These are phyloP conservation scores for Papilio helenus DNA, from an alignment of 1,140 invertebrate genomes.

Conservation along the genomic window DNA sequence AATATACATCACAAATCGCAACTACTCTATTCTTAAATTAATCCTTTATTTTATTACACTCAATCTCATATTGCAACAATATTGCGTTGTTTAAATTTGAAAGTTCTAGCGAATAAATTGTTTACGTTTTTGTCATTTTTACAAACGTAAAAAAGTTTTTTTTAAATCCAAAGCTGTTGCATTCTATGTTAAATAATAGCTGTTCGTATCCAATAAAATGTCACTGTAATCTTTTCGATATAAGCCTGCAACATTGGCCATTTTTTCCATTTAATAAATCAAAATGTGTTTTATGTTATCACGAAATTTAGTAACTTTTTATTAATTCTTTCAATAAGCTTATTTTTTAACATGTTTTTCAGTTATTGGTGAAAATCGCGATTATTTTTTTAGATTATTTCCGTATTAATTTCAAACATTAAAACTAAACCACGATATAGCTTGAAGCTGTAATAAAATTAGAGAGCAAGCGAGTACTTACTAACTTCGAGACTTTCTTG, in stretches of 20 bases:
- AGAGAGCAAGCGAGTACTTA: constrained; percentile 11
- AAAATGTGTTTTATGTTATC: background rate
- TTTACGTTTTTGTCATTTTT: background rate
- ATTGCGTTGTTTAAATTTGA: background rate
- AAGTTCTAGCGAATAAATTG: background rate
- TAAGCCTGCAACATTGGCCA: background rate
- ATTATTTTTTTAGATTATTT: background rate
- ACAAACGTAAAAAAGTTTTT: background rate
- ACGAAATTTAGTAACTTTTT: background rate
- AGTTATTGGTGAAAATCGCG: no score
- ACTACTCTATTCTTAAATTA: no score
- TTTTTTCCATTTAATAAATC: background rate
- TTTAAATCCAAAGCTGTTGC: background rate
- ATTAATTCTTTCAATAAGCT: no score
- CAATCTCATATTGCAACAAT: background rate
- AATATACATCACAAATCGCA: no score
- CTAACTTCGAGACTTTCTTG: constrained; percentile 18
- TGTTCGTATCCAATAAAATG: constrained; percentile 3
- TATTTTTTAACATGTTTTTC: background rate
- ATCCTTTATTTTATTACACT: no score
- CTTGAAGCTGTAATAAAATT: background rate
- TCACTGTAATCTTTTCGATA: background rate
- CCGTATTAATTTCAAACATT: background rate
- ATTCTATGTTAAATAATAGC: background rate
- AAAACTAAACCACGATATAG: background rate